Evolutionary conservation across 2,888 invertebrate genomes (phyloP), one percentile per base, ranked within the genome.

Genomic region (Agrypnus murinus): DNA sequence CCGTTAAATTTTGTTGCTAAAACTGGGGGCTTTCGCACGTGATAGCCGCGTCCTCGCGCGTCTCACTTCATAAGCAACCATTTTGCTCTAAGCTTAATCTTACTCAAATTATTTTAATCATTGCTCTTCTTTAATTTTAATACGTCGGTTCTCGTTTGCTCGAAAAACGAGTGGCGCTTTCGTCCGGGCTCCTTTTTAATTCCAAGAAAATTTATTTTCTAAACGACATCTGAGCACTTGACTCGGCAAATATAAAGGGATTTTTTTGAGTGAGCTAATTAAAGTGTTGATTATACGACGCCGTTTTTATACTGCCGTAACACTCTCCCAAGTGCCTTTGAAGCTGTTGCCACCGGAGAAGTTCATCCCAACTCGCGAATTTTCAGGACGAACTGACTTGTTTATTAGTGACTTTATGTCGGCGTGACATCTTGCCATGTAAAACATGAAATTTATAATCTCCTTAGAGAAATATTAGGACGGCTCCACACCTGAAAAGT

Each of bases 1-100:
- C 81, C 81, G 84, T 83, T 83, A 82, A 83, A 83, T 83, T 83
- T 82, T 80, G 81, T 81, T 81, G 79, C 76, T 77, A 77, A 80
- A 81, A 77, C 79, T 78, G 76, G 77, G 43, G 74, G 79, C 79
- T 79, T 79, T 80, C 75, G 79, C 80, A 80, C 81, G 80, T 80
- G 80, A 80, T 80, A 79, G 77, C 77, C 67, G 73, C 77, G 72
- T 79, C 77, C 78, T 76, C 72, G 74, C 77, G 73, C 76, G 77
- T 77, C 78, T 73, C 78, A 76, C 77, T 77, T 77, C 78, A 78
- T 79, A 79, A 79, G 76, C 73, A 71, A 72, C 70, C 64, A 66
- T 66, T 70, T 72, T 65, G 67, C 74, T 65, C 58, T 71, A 73
- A 72, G 75, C 71, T 76, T 67, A 75, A 73, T 71, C 64, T 73